A percentile compares a stretch with the other conserved stretches of the same genome.
phyloP scores from a whole-genome alignment of 2,113 vertebrate species.

The Cichladusa arquata region DNA sequence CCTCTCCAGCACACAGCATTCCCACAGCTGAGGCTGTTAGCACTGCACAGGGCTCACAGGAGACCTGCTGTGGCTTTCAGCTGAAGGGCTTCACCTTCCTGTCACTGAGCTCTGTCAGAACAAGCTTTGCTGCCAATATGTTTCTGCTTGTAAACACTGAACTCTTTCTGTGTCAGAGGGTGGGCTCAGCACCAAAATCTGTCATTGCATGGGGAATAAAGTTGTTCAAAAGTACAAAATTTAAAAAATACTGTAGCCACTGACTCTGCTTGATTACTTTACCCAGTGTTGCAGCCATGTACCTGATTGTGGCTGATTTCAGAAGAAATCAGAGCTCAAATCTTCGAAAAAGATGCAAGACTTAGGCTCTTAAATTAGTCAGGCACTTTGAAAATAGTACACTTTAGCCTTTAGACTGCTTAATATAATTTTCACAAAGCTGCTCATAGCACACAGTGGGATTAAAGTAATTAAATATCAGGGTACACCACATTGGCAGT shows the following conservation, averaged over 20 bases:
- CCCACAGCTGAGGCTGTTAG: neutral
- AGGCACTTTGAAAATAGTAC: constrained; percentile 8
- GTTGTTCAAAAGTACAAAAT: neutral
- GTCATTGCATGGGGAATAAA: neutral
- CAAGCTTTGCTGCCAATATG: neutral
- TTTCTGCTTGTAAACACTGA: neutral
- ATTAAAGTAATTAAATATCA: constrained; percentile 33
- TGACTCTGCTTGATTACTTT: neutral
- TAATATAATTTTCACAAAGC: constrained; percentile 37
- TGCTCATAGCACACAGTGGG: neutral
- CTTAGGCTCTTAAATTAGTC: neutral
- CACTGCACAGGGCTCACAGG: neutral
- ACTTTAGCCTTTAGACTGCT: neutral
- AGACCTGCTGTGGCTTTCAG: neutral
- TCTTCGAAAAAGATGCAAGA: neutral
- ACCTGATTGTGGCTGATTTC: neutral
- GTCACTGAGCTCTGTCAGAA: neutral
- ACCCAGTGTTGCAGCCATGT: neutral
- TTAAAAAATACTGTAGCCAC: neutral
- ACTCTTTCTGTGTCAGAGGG: neutral
- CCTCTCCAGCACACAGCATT: neutral
- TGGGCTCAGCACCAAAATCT: neutral
- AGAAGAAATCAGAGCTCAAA: neutral
- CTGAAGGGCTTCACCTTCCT: neutral
- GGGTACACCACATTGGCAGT: neutral